Base-by-base conservation (phyloP, 1,140 invertebrate species). In the Semibalanus balanoides region DNA sequence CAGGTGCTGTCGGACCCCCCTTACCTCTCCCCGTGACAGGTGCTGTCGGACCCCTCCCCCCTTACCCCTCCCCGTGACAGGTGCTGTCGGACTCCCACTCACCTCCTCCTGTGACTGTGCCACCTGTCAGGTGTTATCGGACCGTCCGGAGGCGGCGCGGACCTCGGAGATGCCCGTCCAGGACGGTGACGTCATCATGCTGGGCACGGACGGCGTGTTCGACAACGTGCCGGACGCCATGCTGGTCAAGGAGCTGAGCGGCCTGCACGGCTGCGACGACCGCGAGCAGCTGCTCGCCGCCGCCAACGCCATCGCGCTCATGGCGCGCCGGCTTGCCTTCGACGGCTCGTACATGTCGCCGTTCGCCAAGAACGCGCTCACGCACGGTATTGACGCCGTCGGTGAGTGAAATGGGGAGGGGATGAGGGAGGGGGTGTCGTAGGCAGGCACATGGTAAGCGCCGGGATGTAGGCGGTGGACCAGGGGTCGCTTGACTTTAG, bases 131-230 rank as follows among this genome's bases (percentile, higher is more conserved):
- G 70, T 72, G 29, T 19, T 72, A 30, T 80, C 77, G 82, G 84
- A 25, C 82, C 93, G 93, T 83, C 95, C 96, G 31, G 93, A 96
- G 79, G 91, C 93, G 30, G 95, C 96, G 19, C 92, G 96, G 77
- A 94, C 91, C 29, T 89, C 92, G 35, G 92, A 94, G 82, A 95
- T 98, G 82, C 88, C 89, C 11, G 94, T 99, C 3, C 89, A 96
- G 83, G 92, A 95, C 82, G 96, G 96, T 71, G 97, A 99, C 85
- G 91, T 98, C 51, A 95, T 99, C n/a, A 86, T 99, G 35, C 87
- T 98, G 64, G 97, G 95, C 51, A 98, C 96, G 1, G 96, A 99
- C 86, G 97, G 97, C 73, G 93, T 99, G 30, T 99, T 98, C 85
- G 97, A 99, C 85, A 99, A 99, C 86, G 89, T 98, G 80, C 95